These are phyloP conservation scores for Chironomus striatipennis DNA, from an alignment of 1,140 invertebrate genomes.

Conservation along the genomic window DNA sequence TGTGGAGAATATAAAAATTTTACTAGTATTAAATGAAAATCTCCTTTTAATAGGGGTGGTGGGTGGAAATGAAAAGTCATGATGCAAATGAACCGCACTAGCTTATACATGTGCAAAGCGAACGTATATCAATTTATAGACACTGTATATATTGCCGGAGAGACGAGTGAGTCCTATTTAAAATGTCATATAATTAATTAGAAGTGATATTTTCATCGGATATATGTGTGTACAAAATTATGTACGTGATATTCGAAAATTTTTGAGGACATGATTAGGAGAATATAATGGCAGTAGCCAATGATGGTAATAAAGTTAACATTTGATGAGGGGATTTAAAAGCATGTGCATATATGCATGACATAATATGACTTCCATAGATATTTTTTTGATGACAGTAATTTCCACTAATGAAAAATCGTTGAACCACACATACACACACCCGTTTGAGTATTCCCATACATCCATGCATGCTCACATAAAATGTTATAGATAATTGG, in stretches of 20 bases:
- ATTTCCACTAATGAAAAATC: not conserved
- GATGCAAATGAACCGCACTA: not conserved
- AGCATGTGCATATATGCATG: not conserved
- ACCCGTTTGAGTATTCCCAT: not conserved
- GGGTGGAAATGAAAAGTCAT: not conserved
- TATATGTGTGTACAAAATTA: too few species aligned
- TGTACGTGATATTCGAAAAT: not conserved
- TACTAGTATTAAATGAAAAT: too few species aligned
- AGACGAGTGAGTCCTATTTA: not conserved
- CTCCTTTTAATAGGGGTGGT: too few species aligned
- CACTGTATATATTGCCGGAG: too few species aligned
- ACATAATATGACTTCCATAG: not conserved
- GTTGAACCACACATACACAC: not conserved
- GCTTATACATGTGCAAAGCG: too few species aligned
- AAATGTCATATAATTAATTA: slow-evolving; percentile 6
- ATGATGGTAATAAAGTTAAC: too few species aligned
- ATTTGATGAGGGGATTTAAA: too few species aligned
- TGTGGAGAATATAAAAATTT: too few species aligned
- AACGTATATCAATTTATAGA: too few species aligned
- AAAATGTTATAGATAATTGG: too few species aligned
- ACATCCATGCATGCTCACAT: not conserved
- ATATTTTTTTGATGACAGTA: not conserved
- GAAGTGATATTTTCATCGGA: not conserved
- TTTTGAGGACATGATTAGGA: not conserved
- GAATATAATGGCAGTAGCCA: too few species aligned